Conservation (phyloP, 2,113 vertebrate genomes). For the Elaphurus davidianus region DNA sequence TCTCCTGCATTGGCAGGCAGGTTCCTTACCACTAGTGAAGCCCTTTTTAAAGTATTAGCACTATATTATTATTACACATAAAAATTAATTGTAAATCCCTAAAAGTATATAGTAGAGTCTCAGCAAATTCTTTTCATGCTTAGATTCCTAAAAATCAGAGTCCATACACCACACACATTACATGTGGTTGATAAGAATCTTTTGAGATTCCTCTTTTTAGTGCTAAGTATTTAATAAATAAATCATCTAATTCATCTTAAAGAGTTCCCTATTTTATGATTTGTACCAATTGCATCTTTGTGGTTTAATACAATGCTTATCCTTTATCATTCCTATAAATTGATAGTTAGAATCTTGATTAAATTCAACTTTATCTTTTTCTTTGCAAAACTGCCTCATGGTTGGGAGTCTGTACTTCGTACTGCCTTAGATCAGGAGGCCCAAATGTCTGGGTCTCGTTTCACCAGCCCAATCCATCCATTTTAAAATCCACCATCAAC, state of each 20-base stretch:
- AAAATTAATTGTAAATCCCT: neutral
- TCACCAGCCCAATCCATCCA: neutral
- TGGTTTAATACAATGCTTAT: neutral
- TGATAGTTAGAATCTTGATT: neutral
- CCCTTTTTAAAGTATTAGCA: neutral
- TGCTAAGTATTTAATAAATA: neutral
- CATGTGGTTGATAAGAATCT: neutral
- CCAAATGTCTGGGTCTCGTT: neutral
- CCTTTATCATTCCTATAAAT: neutral
- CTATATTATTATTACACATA: neutral
- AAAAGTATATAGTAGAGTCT: neutral
- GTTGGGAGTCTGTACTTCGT: neutral
- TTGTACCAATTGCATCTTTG: neutral
- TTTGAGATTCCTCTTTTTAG: neutral
- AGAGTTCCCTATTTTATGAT: neutral
- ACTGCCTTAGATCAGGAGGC: neutral
- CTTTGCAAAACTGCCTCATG: neutral
- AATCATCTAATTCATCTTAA: neutral
- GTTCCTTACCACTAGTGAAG: neutral
- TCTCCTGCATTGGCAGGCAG: neutral
- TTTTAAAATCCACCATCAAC: neutral
- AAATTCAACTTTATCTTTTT: neutral
- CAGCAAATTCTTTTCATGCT: neutral
- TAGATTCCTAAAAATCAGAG: neutral
- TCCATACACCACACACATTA: neutral